A percentile compares a stretch with the other conserved stretches of the same genome.
Evolutionary conservation across 2,113 vertebrate species (phyloP).

Genomic region (Scopus umbretta): DNA sequence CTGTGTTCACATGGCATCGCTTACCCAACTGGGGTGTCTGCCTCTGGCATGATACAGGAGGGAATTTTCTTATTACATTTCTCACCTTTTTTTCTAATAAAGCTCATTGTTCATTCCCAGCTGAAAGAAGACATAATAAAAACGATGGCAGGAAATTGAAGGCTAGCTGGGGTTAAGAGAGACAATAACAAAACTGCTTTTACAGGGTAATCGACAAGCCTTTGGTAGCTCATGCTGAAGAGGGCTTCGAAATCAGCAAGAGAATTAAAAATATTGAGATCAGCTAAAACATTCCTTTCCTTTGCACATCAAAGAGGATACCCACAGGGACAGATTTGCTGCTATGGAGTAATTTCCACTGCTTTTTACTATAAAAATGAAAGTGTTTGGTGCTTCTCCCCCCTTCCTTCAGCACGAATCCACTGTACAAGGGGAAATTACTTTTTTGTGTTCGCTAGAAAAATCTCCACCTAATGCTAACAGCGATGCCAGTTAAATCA

Average conservation of each 20-base stretch:
- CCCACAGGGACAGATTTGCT: slow-evolving; percentile 48
- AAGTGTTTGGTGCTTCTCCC: background rate
- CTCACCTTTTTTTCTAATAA: background rate
- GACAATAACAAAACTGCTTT: slow-evolving; percentile 27
- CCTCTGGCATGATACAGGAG: background rate
- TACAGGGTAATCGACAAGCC: background rate
- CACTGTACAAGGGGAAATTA: background rate
- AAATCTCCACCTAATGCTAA: background rate
- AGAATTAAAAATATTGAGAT: slow-evolving; percentile 59
- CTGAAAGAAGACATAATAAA: slow-evolving; percentile 12
- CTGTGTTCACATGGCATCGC: fast-evolving
- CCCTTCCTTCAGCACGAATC: background rate
- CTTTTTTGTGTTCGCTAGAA: background rate
- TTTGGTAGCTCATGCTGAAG: slow-evolving; percentile 4
- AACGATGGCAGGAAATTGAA: slow-evolving; percentile 41
- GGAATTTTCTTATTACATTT: background rate
- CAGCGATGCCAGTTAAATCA: background rate
- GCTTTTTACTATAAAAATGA: background rate
- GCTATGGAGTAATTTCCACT: slow-evolving; percentile 5
- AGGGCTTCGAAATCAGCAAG: slow-evolving; percentile 14
- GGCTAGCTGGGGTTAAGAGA: slow-evolving; percentile 28
- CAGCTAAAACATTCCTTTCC: slow-evolving; percentile 34
- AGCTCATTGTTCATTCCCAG: background rate
- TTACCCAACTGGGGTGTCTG: fast-evolving
- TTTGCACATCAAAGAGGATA: slow-evolving; percentile 51